phyloP scores from a whole-genome alignment of 2,888 invertebrate species.

The Marronus borbonicus region DNA sequence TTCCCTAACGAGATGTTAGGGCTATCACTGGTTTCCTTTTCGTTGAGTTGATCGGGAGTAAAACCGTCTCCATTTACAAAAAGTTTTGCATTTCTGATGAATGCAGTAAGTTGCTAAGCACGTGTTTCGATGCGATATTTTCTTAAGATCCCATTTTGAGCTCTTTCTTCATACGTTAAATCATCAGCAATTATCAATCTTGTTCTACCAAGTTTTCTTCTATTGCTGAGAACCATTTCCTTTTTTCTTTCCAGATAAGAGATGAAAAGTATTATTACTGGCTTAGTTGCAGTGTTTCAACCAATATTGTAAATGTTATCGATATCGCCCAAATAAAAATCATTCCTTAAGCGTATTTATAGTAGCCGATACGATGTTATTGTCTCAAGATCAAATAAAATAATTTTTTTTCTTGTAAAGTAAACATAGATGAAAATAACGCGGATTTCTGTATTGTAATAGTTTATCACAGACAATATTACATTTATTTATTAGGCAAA shows the following conservation, averaged over 20 bases:
- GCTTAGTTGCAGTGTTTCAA: background rate
- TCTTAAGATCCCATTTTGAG: background rate
- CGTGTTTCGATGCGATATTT: background rate
- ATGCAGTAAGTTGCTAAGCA: background rate
- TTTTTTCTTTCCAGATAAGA: background rate
- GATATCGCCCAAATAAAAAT: background rate
- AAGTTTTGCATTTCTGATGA: background rate
- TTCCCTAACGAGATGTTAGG: background rate
- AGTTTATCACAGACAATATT: no score
- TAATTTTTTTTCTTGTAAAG: no score
- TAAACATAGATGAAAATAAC: no score
- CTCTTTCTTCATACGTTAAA: background rate
- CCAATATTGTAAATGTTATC: background rate
- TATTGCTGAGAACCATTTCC: background rate
- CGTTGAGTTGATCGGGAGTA: background rate
- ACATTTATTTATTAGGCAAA: no score
- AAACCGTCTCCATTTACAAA: slow-evolving; percentile 2
- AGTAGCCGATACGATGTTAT: no score
- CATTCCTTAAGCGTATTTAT: no score
- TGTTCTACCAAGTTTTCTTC: background rate
- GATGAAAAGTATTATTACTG: background rate
- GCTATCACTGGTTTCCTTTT: background rate
- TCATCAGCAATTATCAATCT: background rate
- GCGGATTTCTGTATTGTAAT: no score
- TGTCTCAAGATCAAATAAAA: no score